Conservation (phyloP, 2,888 invertebrate species). For the Coelopa pilipes region DNA sequence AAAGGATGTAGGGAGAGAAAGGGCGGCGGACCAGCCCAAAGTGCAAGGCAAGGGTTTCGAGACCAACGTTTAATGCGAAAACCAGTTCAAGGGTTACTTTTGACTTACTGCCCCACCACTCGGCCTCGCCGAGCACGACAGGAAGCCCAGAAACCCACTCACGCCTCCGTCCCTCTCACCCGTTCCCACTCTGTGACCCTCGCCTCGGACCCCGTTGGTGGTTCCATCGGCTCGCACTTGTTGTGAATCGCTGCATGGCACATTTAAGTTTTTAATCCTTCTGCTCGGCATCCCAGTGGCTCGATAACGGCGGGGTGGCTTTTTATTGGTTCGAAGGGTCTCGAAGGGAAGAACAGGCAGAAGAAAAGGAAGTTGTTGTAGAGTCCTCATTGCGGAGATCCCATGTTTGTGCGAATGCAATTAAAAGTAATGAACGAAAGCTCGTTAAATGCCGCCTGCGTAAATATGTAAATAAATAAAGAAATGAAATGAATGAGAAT, state of each 20-base stretch:
- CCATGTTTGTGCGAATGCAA: slow-evolving; percentile 23
- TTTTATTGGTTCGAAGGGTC: neutral
- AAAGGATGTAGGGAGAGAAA: neutral
- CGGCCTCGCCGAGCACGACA: neutral
- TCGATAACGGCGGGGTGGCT: neutral
- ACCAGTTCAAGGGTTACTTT: slow-evolving; percentile 12
- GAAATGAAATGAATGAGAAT: no score
- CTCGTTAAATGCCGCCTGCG: slow-evolving; percentile 25
- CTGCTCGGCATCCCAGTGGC: neutral
- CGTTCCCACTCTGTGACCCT: no score
- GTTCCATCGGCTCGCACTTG: neutral
- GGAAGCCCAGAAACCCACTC: neutral
- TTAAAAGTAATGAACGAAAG: slow-evolving; percentile 30
- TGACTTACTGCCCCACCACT: neutral
- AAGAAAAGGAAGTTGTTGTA: no score
- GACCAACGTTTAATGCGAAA: slow-evolving; percentile 4
- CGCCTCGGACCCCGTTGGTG: neutral
- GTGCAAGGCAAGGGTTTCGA: neutral
- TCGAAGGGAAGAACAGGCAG: no score
- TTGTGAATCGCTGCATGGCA: slow-evolving; percentile 31
- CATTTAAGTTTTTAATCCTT: slow-evolving; percentile 27
- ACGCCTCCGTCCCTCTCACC: no score
- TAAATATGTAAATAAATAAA: no score
- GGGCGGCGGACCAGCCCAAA: neutral
- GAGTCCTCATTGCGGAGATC: neutral